Evolutionary conservation across 37 sponge, comb jelly and placozoan species (phyloP).

Genomic region (Beroe forskalii): DNA sequence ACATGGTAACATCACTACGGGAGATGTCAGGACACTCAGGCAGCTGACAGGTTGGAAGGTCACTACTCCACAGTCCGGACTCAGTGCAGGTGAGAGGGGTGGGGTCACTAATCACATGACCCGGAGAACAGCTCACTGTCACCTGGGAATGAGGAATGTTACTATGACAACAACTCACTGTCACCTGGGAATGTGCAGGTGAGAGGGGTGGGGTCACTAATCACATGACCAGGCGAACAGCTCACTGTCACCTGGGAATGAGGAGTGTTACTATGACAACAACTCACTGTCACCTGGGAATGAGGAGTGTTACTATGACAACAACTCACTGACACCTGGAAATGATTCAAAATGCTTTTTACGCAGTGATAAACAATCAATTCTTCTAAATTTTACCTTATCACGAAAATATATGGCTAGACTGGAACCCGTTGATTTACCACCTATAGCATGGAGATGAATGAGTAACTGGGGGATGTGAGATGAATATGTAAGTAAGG

Average conservation of each 20-base stretch:
- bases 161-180: neutral
- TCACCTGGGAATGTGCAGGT: neutral
- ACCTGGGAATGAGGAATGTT: constrained; percentile 3
- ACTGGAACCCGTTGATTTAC: too few relatives aligned
- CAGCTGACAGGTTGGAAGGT: constrained; percentile 24
- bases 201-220: neutral
- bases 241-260: constrained; percentile 30
- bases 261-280: neutral
- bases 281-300: neutral
- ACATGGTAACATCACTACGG: constrained; percentile 13
- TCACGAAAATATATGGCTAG: too few relatives aligned
- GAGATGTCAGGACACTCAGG: constrained; percentile 48
- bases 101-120: neutral
- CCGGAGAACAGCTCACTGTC: neutral
- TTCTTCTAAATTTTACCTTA: too few relatives aligned
- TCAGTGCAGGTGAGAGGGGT: neutral
- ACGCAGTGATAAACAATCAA: too few relatives aligned
- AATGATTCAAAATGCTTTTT: too few relatives aligned
- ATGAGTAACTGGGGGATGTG: too few relatives aligned
- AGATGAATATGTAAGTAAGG: too few relatives aligned
- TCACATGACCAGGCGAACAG: neutral
- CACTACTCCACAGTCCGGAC: neutral
- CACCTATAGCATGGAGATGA: too few relatives aligned
- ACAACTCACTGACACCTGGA: constrained; percentile 32
- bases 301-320: neutral